Conservation (phyloP, 2,797 vertebrate species). For the Syngnathus acus region DNA sequence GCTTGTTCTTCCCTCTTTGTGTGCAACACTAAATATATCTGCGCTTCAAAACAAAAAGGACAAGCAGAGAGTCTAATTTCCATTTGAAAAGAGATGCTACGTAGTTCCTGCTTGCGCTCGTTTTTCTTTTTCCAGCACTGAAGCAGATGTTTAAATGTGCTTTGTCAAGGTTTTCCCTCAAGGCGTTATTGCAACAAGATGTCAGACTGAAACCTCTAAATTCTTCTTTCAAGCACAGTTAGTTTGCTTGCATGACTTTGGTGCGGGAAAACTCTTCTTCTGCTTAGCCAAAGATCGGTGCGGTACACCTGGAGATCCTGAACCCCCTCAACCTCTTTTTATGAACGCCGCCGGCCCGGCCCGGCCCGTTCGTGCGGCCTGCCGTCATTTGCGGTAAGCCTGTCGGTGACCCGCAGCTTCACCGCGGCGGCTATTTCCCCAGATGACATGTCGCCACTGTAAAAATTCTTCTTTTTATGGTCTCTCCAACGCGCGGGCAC, state of each 20-base stretch:
- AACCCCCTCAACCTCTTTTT: neutral
- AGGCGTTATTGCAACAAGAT: conserved; percentile 2
- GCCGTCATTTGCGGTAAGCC: conserved; percentile 37
- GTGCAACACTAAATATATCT: conserved; percentile 64
- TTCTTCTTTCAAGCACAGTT: neutral
- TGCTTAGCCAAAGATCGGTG: neutral
- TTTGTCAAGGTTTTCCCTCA: neutral
- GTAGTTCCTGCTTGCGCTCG: neutral
- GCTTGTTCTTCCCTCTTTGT: conserved; percentile 12
- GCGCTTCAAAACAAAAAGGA: conserved; percentile 52
- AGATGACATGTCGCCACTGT: conserved; percentile 17
- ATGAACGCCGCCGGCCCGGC: neutral
- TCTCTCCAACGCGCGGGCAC: no score
- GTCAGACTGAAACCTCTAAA: neutral
- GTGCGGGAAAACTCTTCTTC: neutral
- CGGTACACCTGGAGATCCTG: neutral
- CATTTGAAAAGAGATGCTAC: conserved; percentile 15
- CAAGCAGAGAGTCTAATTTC: conserved; percentile 13
- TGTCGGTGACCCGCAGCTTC: conserved; percentile 28
- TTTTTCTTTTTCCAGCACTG: neutral
- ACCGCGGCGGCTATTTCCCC: conserved; percentile 40
- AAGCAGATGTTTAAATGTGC: neutral
- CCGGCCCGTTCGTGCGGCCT: neutral
- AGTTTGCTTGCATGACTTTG: neutral
- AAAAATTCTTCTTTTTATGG: neutral